phyloP scores from a whole-genome alignment of 2,888 invertebrate genomes.

The Stenurella melanura region DNA sequence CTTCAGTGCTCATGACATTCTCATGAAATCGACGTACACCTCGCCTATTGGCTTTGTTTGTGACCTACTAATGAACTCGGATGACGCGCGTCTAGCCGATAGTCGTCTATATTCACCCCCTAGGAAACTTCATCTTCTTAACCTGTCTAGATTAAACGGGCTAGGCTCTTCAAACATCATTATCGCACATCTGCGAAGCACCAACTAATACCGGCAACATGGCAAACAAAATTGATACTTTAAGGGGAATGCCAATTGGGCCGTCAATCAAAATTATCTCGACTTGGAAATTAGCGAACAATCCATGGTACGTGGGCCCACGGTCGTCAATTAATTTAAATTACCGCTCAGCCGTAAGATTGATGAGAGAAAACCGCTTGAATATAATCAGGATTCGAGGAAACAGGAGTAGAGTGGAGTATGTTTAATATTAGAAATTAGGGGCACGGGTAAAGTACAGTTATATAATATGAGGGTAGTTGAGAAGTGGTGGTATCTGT shows the following conservation, averaged over 20 bases:
- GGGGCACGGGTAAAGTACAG: neutral
- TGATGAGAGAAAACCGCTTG: slow-evolving; percentile 41
- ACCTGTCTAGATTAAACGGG: slow-evolving; percentile 9
- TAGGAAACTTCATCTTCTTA: slow-evolving; percentile 16
- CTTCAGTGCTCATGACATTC: too few species aligned
- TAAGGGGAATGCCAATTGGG: slow-evolving; percentile 36
- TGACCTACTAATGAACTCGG: neutral
- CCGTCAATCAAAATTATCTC: slow-evolving; percentile 52
- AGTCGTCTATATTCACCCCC: neutral
- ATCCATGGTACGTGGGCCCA: slow-evolving; percentile 17
- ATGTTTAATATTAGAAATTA: slow-evolving; percentile 13
- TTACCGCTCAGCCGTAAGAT: slow-evolving; percentile 40
- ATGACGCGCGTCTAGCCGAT: neutral
- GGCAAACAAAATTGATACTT: slow-evolving; percentile 31
- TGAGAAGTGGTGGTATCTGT: slow-evolving; percentile 24
- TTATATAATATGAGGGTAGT: slow-evolving; percentile 14
- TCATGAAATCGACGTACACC: too few species aligned
- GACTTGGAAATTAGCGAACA: slow-evolving; percentile 41
- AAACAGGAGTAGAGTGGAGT: slow-evolving; percentile 3
- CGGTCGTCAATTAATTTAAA: slow-evolving; percentile 42
- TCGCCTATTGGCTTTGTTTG: neutral
- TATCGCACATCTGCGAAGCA: slow-evolving; percentile 16
- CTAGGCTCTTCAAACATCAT: slow-evolving; percentile 11
- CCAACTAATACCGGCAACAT: slow-evolving; percentile 14
- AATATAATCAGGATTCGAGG: slow-evolving; percentile 23